phyloP scores from a whole-genome alignment of 2,113 vertebrate species.

The Menura novaehollandiae region DNA sequence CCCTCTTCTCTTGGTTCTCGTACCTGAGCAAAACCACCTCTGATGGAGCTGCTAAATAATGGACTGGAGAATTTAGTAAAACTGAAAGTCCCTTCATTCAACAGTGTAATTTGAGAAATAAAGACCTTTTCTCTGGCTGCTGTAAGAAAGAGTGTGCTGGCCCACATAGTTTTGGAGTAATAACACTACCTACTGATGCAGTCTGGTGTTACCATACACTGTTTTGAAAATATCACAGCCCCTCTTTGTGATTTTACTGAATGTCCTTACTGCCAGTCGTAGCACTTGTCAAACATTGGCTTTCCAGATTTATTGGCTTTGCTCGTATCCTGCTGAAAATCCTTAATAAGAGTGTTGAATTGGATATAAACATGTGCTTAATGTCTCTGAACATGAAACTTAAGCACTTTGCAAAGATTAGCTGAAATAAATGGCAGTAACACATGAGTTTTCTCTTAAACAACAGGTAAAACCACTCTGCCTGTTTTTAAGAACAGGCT shows the following conservation, averaged over 20 bases:
- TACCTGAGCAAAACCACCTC: neutral
- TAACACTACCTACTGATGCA: neutral
- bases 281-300: constrained; percentile 1
- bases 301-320: constrained; percentile 53
- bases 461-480: neutral
- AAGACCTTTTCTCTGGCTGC: neutral
- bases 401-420: constrained; percentile 22
- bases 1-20: neutral
- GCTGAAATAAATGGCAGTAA: neutral
- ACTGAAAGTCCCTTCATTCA: neutral
- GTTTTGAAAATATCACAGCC: neutral
- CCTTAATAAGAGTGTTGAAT: constrained; percentile 31
- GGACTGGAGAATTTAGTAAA: neutral
- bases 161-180: neutral
- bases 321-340: constrained; percentile 55
- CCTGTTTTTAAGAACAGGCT: neutral
- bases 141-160: neutral
- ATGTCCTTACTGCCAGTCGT: neutral
- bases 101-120: neutral
- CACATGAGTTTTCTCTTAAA: neutral
- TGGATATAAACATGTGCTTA: constrained; percentile 41
- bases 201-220: neutral
- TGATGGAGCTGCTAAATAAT: neutral
- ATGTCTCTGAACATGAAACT: constrained; percentile 14
- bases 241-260: neutral